phyloP scores from a whole-genome alignment of 2,113 vertebrate genomes.

The Melanerpes formicivorus region DNA sequence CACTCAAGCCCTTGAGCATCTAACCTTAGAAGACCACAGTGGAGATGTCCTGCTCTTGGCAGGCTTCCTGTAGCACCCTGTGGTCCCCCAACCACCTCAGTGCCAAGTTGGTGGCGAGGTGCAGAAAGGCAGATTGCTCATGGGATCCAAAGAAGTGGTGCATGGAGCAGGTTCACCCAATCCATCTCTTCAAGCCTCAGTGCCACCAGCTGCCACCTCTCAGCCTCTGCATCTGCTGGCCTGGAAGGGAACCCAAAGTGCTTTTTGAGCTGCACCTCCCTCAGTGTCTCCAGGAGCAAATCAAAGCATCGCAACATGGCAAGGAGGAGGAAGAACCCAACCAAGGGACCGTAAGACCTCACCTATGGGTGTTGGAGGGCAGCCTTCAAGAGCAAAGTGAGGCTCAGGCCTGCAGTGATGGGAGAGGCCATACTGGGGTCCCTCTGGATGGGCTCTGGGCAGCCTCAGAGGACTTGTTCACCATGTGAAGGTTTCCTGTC shows the following conservation, averaged over 20 bases:
- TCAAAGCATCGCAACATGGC: rapidly evolving
- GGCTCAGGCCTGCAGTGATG: neutral
- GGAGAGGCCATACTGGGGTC: neutral
- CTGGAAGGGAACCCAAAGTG: neutral
- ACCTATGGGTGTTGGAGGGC: neutral
- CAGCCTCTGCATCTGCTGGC: neutral
- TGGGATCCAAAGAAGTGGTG: neutral
- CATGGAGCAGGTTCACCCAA: neutral
- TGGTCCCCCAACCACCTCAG: neutral
- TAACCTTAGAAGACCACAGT: neutral
- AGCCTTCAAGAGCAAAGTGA: neutral
- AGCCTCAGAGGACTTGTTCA: neutral
- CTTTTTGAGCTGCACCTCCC: neutral
- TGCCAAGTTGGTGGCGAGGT: rapidly evolving
- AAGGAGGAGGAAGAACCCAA: neutral
- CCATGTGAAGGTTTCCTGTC: neutral
- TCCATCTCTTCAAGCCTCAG: neutral
- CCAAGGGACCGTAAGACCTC: neutral
- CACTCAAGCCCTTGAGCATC: neutral
- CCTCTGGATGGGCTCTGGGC: neutral
- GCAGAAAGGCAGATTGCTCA: neutral
- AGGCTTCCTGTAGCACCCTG: neutral
- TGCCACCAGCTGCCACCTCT: neutral
- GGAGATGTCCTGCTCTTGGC: neutral
- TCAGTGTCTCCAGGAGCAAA: too few species aligned